Evolutionary conservation across 2,113 vertebrate species (phyloP), one percentile per base, ranked within the genome.

Genomic region (Cyphotilapia sp.): DNA sequence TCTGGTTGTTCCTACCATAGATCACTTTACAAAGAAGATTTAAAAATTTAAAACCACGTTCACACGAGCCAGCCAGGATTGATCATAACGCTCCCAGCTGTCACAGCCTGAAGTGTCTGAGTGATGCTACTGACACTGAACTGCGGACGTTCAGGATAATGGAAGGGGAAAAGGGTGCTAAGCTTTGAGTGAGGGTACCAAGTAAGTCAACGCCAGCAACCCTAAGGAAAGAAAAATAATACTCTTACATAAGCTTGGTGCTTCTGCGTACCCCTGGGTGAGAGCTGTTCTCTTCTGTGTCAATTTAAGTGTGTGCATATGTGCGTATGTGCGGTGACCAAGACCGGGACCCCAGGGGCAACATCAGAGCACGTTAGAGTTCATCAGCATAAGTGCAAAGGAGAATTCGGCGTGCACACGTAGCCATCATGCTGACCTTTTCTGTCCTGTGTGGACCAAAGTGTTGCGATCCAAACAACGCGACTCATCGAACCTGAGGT

Each of bases 221-320:
- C 89, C 80, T 27, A 4, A 87, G 69, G 89, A 83, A 47, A 85
- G 29, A 81, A 66, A 87, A 91, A 63, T 80, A 89, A 82, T 69
- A 24, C 85, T 59, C 78, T 94, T 94, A 89, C 71, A 85, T 93
- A 92, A 94, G 87, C 83, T 85, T 45, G 86, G 31, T 84, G 83
- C 71, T 74, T 53, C 53, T 42, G 16, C 24, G 81, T 53, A 57
- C 42, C 66, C 86, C 14, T 35, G 14, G 76, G 85, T 80, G 76
- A 80, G 49, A 12, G 69, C 54, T 80, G 81, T 87, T 80, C 88
- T 87, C 53, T 42, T 66, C 33, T 61, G 54, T 86, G 89, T 91
- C 87, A 83, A 83, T 94, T 61, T 84, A 69, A 80, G 49, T 84
- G 86, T 53, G 91, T 66, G 81, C 38, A 29, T 91, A 27, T 87